Evolutionary conservation across 2,888 invertebrate species (phyloP).

Genomic region (Anodontia alba): DNA sequence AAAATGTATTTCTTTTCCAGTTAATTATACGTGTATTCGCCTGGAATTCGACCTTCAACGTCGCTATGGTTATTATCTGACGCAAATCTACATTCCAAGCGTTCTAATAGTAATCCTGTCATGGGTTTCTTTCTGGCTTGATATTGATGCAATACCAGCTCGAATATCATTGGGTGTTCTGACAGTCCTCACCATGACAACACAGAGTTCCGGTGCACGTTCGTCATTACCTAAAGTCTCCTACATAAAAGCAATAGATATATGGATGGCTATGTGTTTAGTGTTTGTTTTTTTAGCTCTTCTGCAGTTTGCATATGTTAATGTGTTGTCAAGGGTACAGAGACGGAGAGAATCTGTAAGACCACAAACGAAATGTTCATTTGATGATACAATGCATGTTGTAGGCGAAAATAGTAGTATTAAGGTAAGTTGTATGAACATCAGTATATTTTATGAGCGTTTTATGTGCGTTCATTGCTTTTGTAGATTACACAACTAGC

Average conservation of each 20-base stretch:
- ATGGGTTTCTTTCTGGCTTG: slow-evolving; percentile 89
- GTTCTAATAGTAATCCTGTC: slow-evolving; percentile 86
- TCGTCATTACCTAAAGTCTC: slow-evolving; percentile 76
- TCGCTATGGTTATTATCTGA: slow-evolving; percentile 91
- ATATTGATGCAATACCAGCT: slow-evolving; percentile 76
- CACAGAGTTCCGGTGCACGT: slow-evolving; percentile 75
- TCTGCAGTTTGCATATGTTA: slow-evolving; percentile 54
- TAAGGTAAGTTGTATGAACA: not conserved
- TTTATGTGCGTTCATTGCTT: too few relatives aligned
- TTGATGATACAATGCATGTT: not conserved
- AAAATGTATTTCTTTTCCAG: too few relatives aligned
- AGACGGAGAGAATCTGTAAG: slow-evolving; percentile 28
- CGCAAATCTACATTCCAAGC: slow-evolving; percentile 87
- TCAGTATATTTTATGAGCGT: too few relatives aligned
- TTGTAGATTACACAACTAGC: too few relatives aligned
- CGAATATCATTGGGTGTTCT: slow-evolving; percentile 71
- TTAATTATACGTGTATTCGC: slow-evolving; percentile 46
- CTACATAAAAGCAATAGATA: slow-evolving; percentile 71
- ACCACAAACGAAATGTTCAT: slow-evolving; percentile 6
- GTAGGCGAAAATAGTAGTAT: not conserved
- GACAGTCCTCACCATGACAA: slow-evolving; percentile 79
- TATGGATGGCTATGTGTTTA: slow-evolving; percentile 58
- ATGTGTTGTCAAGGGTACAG: slow-evolving; percentile 49
- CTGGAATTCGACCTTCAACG: slow-evolving; percentile 79
- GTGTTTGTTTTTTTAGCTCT: slow-evolving; percentile 57